These are phyloP conservation scores for Anhinga anhinga DNA, from an alignment of 2,113 vertebrate genomes.

Conservation along the genomic window DNA sequence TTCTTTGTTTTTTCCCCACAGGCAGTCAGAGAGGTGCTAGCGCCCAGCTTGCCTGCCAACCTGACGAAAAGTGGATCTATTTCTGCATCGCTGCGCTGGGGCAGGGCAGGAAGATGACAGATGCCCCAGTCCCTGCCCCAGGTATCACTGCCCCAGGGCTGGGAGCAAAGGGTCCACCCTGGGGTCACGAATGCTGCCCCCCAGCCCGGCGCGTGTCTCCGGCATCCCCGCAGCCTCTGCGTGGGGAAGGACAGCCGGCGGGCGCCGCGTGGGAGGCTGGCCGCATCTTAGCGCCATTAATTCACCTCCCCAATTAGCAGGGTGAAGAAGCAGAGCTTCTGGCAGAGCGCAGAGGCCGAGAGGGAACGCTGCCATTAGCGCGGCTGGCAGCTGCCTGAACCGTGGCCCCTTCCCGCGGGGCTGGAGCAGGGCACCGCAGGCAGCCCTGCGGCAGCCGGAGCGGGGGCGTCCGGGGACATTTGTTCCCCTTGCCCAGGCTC, in stretches of 20 bases:
- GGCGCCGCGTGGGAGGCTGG: accelerated
- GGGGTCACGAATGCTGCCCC: not conserved
- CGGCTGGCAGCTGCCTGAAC: not conserved
- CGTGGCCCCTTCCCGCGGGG: accelerated
- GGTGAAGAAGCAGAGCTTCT: not conserved
- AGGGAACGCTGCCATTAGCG: not conserved
- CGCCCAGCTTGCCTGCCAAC: not conserved
- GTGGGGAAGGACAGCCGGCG: not conserved
- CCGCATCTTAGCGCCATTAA: not conserved
- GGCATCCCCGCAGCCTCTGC: not conserved
- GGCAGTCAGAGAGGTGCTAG: not conserved
- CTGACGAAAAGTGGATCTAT: not conserved
- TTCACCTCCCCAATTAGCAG: not conserved
- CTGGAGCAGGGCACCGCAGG: not conserved
- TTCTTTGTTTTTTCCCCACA: not conserved
- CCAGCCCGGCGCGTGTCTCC: accelerated
- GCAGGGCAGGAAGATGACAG: not conserved
- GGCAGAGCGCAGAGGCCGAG: accelerated
- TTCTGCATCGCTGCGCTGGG: not conserved
- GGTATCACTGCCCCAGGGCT: not conserved
- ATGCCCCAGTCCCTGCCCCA: not conserved
- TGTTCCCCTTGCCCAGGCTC: not conserved
- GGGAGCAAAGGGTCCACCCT: not conserved
- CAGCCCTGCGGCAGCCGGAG: not conserved
- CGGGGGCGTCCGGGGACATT: not conserved